Evolutionary conservation across 2,113 vertebrate species (phyloP).

Genomic region (Brachypodius melanocephalos): DNA sequence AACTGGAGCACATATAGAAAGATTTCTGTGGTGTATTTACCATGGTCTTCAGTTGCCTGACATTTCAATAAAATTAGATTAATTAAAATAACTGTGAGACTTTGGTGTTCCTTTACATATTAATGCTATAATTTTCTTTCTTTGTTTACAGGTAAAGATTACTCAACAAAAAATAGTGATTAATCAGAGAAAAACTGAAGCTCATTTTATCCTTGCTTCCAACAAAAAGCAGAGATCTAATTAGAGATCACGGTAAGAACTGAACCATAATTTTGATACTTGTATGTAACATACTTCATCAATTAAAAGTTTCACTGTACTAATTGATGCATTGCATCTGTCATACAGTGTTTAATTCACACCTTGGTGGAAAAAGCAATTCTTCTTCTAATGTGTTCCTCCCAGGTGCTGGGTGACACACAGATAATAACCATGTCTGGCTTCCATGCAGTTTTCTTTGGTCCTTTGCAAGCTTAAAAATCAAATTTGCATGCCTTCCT

Average conservation of each 20-base stretch:
- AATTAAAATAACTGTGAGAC: not conserved
- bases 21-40: not conserved
- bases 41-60: not conserved
- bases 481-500: not conserved
- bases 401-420: not conserved
- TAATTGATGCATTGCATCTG: not conserved
- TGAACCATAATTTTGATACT: not conserved
- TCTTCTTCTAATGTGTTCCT: not conserved
- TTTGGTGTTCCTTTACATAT: not conserved
- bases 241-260: not conserved
- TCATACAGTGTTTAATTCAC: not conserved
- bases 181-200: not conserved
- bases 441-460: not conserved
- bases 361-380: not conserved
- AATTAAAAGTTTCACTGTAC: not conserved
- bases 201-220: not conserved
- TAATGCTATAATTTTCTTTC: not conserved
- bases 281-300: not conserved
- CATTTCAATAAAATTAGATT: not conserved
- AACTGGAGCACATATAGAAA: not conserved
- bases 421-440: not conserved
- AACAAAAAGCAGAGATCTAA: not conserved
- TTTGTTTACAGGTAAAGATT: not conserved
- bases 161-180: not conserved
- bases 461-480: constrained; percentile 4